Base-by-base conservation (phyloP, 2,888 invertebrate species). In the Achlya flavicornis region DNA sequence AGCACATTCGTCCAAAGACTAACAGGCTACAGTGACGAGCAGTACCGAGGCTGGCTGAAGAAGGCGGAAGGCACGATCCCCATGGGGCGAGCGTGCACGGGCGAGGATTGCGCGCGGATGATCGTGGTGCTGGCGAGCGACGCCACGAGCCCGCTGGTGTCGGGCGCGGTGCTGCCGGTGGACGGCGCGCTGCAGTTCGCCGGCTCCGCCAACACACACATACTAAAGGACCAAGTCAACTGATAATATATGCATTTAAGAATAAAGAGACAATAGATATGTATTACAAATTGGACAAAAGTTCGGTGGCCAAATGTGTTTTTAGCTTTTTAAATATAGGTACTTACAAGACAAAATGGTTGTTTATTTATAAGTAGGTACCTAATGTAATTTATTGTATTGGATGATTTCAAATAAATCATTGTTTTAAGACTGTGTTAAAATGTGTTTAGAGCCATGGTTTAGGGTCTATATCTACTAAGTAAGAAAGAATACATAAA, bases 61-160 rank as follows among this genome's bases (percentile, higher is more conserved):
- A 67, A 64, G 0, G 69, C 70, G 0, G 70, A 66, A 32, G 7
- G 12, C 6, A 59, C 64, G 3, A 72, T 80, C 32, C 80, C 81
- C 0, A 66, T 79, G 72, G 72, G 79, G 0, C 48, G 26, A 1
- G 75, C 65, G 94, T 95, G 68, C 48, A 63, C 65, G 0, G 75
- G 74, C 0, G 94, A 95, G 4, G 98, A 98, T 91, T 96, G 97
- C 6, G 98, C 98, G 0, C 93, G 94, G 64, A 95, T 96, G 3
- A 98, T 99, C 68, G 95, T 95, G 6, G 98, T 97, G 85, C 92
- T 99, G 66, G 98, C 98, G 4, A 96, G 97, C 65, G 95, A 96
- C 62, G 94, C 95, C 66, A 57, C 46, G 73, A 95, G 96, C 41
- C 96, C 96, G 71, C 97, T 96, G 82, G 96, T 96, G 61, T 98